Percentiles rank a stretch among this genome's conserved stretches.
phyloP scores from a whole-genome alignment of 2,888 invertebrate genomes.

The Hermaeophaga mercurialis region DNA sequence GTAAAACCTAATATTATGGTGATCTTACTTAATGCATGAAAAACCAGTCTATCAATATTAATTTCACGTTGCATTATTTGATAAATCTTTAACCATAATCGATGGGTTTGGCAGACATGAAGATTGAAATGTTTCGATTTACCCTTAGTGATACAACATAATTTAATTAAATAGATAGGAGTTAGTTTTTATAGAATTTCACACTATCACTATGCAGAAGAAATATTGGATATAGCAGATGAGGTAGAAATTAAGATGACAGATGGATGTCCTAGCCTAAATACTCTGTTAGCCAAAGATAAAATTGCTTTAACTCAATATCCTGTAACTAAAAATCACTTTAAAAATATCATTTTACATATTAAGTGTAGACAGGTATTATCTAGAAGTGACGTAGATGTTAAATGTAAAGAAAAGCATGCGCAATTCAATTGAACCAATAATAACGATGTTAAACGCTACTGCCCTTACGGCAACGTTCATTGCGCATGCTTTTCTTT shows the following conservation, averaged over 20 bases:
- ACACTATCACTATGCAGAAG: constrained; percentile 98
- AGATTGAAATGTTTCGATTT: constrained; percentile 94
- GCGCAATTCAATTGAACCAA: too few relatives aligned
- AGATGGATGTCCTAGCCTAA: constrained; percentile 93
- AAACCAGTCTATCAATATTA: constrained; percentile 85
- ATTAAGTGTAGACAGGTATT: too few relatives aligned
- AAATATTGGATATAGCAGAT: constrained; percentile 94
- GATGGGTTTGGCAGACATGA: constrained; percentile 97
- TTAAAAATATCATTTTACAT: constrained; percentile 75
- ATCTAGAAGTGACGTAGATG: too few relatives aligned
- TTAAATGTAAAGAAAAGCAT: too few relatives aligned
- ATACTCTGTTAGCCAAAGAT: constrained; percentile 78
- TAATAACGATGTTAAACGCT: too few relatives aligned
- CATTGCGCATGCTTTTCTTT: too few relatives aligned
- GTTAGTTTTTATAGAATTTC: constrained; percentile 95
- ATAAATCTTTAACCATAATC: constrained; percentile 53
- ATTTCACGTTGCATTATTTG: constrained; percentile 61
- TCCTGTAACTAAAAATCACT: constrained; percentile 41
- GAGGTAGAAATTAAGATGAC: constrained; percentile 86
- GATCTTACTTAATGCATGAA: constrained; percentile 87
- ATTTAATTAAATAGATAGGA: constrained; percentile 92
- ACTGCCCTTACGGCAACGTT: constrained; percentile 88
- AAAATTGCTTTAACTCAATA: constrained; percentile 81
- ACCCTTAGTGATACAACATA: constrained; percentile 84
- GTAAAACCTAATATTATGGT: constrained; percentile 81